A percentile compares a stretch with the other conserved stretches of the same genome.
Evolutionary conservation across 2,797 vertebrate species (phyloP).

Genomic region (Hypotaenidia philippensis): DNA sequence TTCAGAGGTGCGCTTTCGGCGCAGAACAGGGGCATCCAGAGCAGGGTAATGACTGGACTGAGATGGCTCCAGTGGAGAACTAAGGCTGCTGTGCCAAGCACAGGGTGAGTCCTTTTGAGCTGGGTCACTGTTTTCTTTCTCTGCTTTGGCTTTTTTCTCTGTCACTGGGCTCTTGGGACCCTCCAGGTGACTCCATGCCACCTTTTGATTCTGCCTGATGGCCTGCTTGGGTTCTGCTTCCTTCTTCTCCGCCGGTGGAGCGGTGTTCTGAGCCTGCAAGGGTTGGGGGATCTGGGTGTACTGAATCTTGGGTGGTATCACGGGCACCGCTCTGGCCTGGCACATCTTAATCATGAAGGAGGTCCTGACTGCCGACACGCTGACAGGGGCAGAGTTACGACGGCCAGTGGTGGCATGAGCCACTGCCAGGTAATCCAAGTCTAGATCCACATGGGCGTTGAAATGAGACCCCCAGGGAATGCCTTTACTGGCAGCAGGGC

Average conservation of each 20-base stretch:
- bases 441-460: conserved; percentile 56
- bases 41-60: conserved; percentile 64
- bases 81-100: conserved; percentile 69
- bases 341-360: conserved; percentile 98
- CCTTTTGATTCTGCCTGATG: conserved; percentile 69
- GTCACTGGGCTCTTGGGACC: conserved; percentile 58
- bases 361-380: conserved; percentile 93
- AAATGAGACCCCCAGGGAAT: conserved; percentile 69
- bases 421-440: conserved; percentile 71
- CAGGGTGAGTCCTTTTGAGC: conserved; percentile 61
- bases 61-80: conserved; percentile 69
- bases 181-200: conserved; percentile 69
- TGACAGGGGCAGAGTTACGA: conserved; percentile 94
- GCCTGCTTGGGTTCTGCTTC: conserved; percentile 65
- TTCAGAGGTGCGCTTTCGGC: conserved; percentile 87
- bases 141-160: conserved; percentile 82
- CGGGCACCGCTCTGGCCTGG: conserved; percentile 94
- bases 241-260: conserved; percentile 47
- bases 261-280: conserved; percentile 79
- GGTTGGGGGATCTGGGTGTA: conserved; percentile 95
- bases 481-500: conserved; percentile 60
- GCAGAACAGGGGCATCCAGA: conserved; percentile 85
- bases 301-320: conserved; percentile 94
- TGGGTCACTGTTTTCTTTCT: conserved; percentile 85
- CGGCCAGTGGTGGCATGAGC: conserved; percentile 84